Evolutionary conservation across 2,113 vertebrate species (phyloP), one percentile per base, ranked within the genome.

Genomic region (Lanius collurio): DNA sequence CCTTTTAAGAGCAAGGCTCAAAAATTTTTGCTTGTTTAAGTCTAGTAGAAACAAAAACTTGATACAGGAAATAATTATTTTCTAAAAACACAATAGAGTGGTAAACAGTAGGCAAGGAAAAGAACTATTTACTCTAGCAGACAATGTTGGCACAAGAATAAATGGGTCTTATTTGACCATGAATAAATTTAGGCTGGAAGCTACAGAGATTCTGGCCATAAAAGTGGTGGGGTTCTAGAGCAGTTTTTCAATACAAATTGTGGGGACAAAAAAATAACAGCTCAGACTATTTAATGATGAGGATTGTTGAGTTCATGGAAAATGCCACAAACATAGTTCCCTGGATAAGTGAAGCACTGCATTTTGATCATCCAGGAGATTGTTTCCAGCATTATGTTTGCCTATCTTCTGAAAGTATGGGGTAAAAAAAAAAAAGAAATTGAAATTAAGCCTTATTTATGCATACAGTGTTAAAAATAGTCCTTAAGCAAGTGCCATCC

Each of bases 11-110:
- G 37, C 39, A 70, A 83, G 50, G 69, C 50, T 91, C 37, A 39
- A 82, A 42, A 19, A 1, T 27, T 56, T 77, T 74, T 78, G 13
- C 41, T 86, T 94, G 68, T 94, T 95, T 96, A 97, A 97, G 91
- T 95, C 86, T 96, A 78, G 46, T n/a, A 89, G 76, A 92, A 97
- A 71, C 47, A 92, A 81, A 94, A 93, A 90, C 83, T 95, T 95
- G 93, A 96, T 96, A 94, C 68, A 94, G 95, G 93, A 97, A 95
- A 96, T 94, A 94, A 95, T 97, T 90, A 89, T 52, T 78, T 83
- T 94, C 56, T 89, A 70, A 64, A 94, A 94, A 87, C 93, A 93
- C 83, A 96, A 96, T 95, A 52, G 86, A 15, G 27, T 83, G 89
- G 88, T 95, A 94, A 96, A 97, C 93, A 96, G 93, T 83, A 87